Evolutionary conservation across 2,888 invertebrate species (phyloP), one percentile per base, ranked within the genome.

Genomic region (Lasioglossum leucozonium): DNA sequence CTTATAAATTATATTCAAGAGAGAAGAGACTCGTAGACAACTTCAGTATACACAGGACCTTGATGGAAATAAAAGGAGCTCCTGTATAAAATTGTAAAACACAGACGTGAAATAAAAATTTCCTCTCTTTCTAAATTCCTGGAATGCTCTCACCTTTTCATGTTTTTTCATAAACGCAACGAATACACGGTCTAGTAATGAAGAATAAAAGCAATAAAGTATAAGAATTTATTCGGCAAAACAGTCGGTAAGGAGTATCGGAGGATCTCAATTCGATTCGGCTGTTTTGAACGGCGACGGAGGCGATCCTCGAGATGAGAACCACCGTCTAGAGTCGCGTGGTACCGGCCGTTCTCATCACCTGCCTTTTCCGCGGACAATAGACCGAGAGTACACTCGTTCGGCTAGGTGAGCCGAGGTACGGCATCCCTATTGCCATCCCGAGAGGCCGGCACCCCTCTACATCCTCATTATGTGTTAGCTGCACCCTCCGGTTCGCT

Each of bases 281-380:
- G 2, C 22, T 34, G 37, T 11, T 37, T 67, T 10, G 0, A n/a
- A 26, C 13, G 0, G 5, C 4, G 6, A 8, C 22, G 42, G 65
- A 34, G 8, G 5, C 26, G 77, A 67, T 84, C 72, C 73, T 10
- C 40, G 47, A 30, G 84, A 88, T 93, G 93, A 93, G 93, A 92
- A 93, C 93, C 93, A 76, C 88, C 88, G 87, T 78, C 77, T 84
- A 88, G 92, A 94, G 94, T 95, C 94, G 94, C 94, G 93, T 93
- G 94, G 93, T 94, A 88, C 92, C 94, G 94, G 94, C 94, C 94
- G 94, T 95, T 94, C 94, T 94, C 95, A 94, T 94, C 95, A 95
- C 95, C 95, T 95, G 95, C 95, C 94, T 91, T 90, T 89, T 88
- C 90, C 87, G 87, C 89, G 81, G 88, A 94, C 94, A 95, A 95